Percentiles rank a stretch among this genome's conserved stretches.
Conservation (phyloP, 2,113 vertebrate species). For the Aythya baeri region DNA sequence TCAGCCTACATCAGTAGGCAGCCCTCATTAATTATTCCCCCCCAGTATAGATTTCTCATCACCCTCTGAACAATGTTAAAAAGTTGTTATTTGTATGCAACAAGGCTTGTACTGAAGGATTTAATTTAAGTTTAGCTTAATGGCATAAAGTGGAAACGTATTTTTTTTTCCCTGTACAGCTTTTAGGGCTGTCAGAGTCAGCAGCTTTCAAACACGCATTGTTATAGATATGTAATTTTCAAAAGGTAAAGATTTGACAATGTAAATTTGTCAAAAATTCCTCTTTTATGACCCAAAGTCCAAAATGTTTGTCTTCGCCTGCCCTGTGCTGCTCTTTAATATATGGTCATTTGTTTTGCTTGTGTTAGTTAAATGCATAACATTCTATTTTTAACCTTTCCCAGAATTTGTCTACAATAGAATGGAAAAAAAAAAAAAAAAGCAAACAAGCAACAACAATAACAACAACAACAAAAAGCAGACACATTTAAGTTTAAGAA, state of each 20-base stretch:
- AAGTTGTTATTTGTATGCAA: neutral
- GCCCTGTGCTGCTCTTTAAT: neutral
- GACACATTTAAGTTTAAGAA: neutral
- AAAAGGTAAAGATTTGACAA: neutral
- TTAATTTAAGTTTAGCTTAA: neutral
- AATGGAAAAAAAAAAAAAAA: too few species aligned
- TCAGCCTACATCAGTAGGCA: neutral
- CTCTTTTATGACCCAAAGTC: neutral
- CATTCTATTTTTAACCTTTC: neutral
- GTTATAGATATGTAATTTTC: neutral
- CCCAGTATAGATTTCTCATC: neutral
- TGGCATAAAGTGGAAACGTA: neutral
- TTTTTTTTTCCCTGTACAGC: accelerated
- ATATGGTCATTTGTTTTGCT: accelerated
- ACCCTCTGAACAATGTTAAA: neutral
- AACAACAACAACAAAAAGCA: neutral
- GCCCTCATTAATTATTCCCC: neutral
- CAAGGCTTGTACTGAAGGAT: neutral
- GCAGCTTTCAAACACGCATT: neutral
- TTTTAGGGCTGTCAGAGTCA: neutral
- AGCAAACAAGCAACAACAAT: neutral
- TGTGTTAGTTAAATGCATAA: neutral
- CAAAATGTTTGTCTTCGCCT: neutral
- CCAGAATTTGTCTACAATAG: neutral
- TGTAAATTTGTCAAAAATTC: neutral